These are phyloP conservation scores for Philereme vetulata DNA, from an alignment of 2,888 invertebrate genomes.

Conservation along the genomic window DNA sequence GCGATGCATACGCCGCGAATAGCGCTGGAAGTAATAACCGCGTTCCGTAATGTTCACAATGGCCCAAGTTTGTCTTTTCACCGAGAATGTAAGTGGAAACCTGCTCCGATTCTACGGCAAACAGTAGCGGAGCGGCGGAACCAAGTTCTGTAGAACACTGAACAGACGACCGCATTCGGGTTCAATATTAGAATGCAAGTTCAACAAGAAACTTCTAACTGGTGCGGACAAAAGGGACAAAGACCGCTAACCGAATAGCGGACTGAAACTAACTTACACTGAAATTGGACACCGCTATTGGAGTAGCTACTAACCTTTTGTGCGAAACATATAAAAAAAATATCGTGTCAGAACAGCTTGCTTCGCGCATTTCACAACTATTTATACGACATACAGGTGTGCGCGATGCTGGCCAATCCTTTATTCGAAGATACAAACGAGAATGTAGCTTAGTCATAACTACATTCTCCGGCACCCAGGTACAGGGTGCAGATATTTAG, in stretches of 20 bases:
- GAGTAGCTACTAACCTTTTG: slow-evolving; percentile 6
- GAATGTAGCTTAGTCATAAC: slow-evolving; percentile 27
- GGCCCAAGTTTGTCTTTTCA: slow-evolving; percentile 59
- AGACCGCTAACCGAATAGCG: slow-evolving; percentile 31
- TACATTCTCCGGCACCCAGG: too few species aligned
- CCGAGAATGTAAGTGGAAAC: slow-evolving; percentile 43
- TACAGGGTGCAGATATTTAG: too few species aligned
- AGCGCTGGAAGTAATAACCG: slow-evolving; percentile 51
- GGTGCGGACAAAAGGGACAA: slow-evolving; percentile 31
- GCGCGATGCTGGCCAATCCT: slow-evolving; percentile 42
- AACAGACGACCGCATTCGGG: slow-evolving; percentile 46
- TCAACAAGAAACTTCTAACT: slow-evolving; percentile 45
- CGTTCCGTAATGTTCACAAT: slow-evolving; percentile 56
- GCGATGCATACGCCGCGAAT: slow-evolving; percentile 43
- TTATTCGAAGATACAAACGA: slow-evolving; percentile 42
- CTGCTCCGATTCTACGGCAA: slow-evolving; percentile 50
- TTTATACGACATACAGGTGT: slow-evolving; percentile 48
- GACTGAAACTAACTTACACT: slow-evolving; percentile 22
- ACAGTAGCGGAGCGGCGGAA: slow-evolving; percentile 42
- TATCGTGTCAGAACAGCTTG: slow-evolving; percentile 33
- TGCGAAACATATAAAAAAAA: slow-evolving; percentile 15
- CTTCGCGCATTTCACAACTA: slow-evolving; percentile 41
- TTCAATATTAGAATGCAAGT: slow-evolving; percentile 51
- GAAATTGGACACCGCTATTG: slow-evolving; percentile 19
- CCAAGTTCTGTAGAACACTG: slow-evolving; percentile 45